These are phyloP conservation scores for Lissonota sp. DNA, from an alignment of 2,888 invertebrate genomes.

Conservation along the genomic window DNA sequence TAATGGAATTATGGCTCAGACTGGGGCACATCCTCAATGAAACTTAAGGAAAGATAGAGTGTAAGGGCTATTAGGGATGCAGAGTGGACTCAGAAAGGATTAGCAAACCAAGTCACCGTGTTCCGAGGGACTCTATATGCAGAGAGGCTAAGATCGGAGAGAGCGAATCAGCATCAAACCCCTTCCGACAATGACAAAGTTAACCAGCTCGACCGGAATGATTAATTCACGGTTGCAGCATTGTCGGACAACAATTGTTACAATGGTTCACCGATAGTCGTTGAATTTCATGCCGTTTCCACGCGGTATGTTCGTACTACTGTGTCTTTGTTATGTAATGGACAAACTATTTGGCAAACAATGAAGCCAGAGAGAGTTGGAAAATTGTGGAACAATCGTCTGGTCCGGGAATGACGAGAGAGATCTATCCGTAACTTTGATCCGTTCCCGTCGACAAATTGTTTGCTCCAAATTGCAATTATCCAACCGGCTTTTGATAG, in stretches of 20 bases:
- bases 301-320: background rate
- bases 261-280: constrained; percentile 44
- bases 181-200: constrained; percentile 65
- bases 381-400: background rate
- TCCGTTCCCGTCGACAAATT: constrained; percentile 17
- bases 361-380: constrained; percentile 3
- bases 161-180: constrained; percentile 14
- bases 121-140: background rate
- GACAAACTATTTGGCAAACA: background rate
- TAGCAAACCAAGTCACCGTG: constrained; percentile 50
- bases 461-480: constrained; percentile 30
- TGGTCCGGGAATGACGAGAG: background rate
- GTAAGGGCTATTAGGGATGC: constrained; percentile 6
- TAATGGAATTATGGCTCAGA: no score
- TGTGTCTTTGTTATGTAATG: constrained; percentile 26
- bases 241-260: constrained; percentile 67
- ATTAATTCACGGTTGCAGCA: constrained; percentile 66
- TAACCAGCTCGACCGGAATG: constrained; percentile 64
- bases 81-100: constrained; percentile 46
- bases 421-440: constrained; percentile 16
- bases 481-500: background rate
- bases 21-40: background rate
- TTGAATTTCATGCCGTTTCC: constrained; percentile 27
- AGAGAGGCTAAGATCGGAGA: constrained; percentile 41
- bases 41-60: background rate